These are phyloP conservation scores for Coenobita brevimanus DNA, from an alignment of 1,140 invertebrate species.

Conservation along the genomic window DNA sequence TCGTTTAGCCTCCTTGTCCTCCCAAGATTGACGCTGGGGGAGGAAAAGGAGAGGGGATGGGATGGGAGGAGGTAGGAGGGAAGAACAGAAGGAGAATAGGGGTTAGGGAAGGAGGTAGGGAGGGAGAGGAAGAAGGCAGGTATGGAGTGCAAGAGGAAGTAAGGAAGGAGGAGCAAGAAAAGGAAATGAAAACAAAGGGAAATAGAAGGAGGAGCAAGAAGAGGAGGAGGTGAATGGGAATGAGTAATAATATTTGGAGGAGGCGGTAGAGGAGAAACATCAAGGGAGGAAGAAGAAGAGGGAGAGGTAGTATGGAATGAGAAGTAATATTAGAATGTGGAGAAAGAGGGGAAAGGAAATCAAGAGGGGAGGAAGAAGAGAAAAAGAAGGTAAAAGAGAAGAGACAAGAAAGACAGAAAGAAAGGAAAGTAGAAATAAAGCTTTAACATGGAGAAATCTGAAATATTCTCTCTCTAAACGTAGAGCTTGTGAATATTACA, in stretches of 20 bases:
- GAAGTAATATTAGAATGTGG: too few relatives aligned
- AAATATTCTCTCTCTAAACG: too few relatives aligned
- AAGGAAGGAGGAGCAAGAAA: not conserved
- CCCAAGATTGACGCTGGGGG: slow-evolving; percentile 2
- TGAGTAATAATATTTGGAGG: not conserved
- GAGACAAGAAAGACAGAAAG: not conserved
- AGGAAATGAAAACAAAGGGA: not conserved
- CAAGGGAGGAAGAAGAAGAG: not conserved
- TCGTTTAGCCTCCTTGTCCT: slow-evolving; percentile 10
- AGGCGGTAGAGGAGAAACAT: not conserved
- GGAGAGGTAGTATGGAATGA: not conserved
- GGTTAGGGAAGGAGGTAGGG: not conserved
- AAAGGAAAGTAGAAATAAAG: too few relatives aligned
- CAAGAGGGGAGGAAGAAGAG: too few relatives aligned
- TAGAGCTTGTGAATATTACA: too few relatives aligned
- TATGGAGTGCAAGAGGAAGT: not conserved
- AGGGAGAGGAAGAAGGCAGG: not conserved
- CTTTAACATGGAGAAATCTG: too few relatives aligned
- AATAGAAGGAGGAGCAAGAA: not conserved
- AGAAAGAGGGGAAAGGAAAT: too few relatives aligned
- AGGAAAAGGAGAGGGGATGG: not conserved
- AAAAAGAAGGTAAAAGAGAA: too few relatives aligned
- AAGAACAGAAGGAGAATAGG: not conserved
- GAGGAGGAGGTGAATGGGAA: not conserved
- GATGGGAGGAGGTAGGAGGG: not conserved